Base-by-base conservation (phyloP, 2,113 vertebrate species). In the Elgaria multicarinata region DNA sequence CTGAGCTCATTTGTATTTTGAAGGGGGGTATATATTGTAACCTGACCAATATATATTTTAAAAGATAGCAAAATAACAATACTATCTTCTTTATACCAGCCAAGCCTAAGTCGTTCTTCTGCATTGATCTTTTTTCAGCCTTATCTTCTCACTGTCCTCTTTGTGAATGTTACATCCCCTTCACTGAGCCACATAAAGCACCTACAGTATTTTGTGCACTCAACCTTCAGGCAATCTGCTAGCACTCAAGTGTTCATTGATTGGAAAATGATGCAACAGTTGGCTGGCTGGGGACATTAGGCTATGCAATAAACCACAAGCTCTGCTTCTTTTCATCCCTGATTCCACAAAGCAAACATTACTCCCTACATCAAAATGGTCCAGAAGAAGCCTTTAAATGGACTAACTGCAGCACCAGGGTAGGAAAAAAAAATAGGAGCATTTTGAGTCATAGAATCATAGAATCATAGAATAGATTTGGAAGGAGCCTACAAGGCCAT, bases 191-290 rank as follows among this genome's bases (percentile, higher is more conserved):
- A 94, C 93, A 89, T 89, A 95, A 94, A 93, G 7, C 82, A 94
- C 92, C 94, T 91, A 80, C 79, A 93, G 93, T 93, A 93, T 91
- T 95, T 93, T 95, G 92, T 93, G 92, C 90, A 26, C 50, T 95
- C 93, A 94, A 76, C 92, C 94, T 93, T 71, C 89, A 94, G 93
- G 92, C 92, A 96, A 94, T 93, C 95, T 95, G 92, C 89, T 94
- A 91, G 85, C 91, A 89, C 87, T 95, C 93, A 93, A 90, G 89
- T 87, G 90, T 24, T 94, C 90, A 92, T 83, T 92, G 94, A 95
- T 94, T 92, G 95, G 93, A 94, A 96, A 96, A 95, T 89, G 86
- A 89, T 90, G 91, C 92, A 94, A 94, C 92, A 94, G 90, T 94
- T 95, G 92, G 79, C 75, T 93, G 81, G 85, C 84, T 95, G 87